Conservation (phyloP, 2,888 invertebrate genomes). For the Amiota communis region DNA sequence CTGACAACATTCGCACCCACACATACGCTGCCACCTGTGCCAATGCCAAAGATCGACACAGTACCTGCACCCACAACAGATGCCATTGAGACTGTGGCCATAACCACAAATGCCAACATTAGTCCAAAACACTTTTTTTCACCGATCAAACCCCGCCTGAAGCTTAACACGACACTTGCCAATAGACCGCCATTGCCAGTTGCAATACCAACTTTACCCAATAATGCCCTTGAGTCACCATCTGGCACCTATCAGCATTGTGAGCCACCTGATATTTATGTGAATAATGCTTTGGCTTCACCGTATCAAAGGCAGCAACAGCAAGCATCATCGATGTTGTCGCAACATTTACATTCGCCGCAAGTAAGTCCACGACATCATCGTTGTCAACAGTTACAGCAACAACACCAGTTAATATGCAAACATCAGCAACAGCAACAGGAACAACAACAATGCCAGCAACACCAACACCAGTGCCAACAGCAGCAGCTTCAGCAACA, state of each 20-base stretch:
- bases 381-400: conserved; percentile 36
- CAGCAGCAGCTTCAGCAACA: conserved; percentile 47
- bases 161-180: conserved; percentile 67
- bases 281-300: conserved; percentile 68
- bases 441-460: conserved; percentile 52
- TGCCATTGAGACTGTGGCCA: conserved; percentile 62
- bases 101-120: conserved; percentile 64
- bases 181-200: conserved; percentile 46
- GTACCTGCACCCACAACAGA: conserved; percentile 24
- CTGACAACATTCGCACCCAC: conserved; percentile 66
- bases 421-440: conserved; percentile 19
- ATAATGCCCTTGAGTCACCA: conserved; percentile 40
- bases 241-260: conserved; percentile 38
- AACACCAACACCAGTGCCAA: conserved; percentile 49
- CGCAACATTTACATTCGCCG: conserved; percentile 51
- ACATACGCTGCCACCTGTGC: conserved; percentile 47
- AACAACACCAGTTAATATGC: conserved; percentile 7
- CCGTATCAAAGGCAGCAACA: conserved; percentile 58
- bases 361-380: conserved; percentile 65
- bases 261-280: conserved; percentile 71
- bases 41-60: conserved; percentile 52
- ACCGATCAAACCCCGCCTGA: conserved; percentile 71
- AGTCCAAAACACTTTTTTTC: conserved; percentile 74
- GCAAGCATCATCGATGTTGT: conserved; percentile 43
- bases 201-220: conserved; percentile 48